Conservation (phyloP, 2,888 invertebrate genomes). For the Ariolimax columbianus region DNA sequence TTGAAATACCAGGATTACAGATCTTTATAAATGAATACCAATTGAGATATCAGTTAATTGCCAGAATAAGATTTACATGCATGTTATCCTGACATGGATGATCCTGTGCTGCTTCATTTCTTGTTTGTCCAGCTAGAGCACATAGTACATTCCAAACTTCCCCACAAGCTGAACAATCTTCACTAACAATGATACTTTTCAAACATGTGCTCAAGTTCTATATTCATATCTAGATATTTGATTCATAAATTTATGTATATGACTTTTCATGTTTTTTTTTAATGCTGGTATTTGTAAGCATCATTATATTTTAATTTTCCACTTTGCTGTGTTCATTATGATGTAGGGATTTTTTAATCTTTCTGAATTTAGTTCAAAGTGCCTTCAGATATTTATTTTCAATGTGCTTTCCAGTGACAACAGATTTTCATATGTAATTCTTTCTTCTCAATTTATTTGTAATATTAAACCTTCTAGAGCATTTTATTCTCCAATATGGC, state of each 20-base stretch:
- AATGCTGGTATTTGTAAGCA: background rate
- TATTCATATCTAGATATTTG: background rate
- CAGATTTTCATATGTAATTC: background rate
- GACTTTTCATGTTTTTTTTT: background rate
- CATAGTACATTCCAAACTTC: slow-evolving; percentile 13
- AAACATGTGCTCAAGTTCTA: background rate
- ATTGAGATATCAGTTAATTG: too few species aligned
- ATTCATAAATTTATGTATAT: background rate
- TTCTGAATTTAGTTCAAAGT: slow-evolving; percentile 2
- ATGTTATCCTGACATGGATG: too few species aligned
- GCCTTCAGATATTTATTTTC: background rate
- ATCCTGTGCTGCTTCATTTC: too few species aligned
- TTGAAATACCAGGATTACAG: too few species aligned
- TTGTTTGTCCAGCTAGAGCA: background rate
- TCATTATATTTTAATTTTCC: background rate
- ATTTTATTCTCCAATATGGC: too few species aligned
- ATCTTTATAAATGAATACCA: too few species aligned
- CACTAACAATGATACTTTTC: background rate
- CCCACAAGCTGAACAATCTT: background rate
- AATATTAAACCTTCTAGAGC: too few species aligned
- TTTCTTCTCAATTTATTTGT: too few species aligned
- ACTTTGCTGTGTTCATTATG: slow-evolving; percentile 11
- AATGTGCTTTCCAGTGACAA: background rate
- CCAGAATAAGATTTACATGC: too few species aligned
- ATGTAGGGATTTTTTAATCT: background rate